phyloP scores from a whole-genome alignment of 2,113 vertebrate species.

The Phaethon lepturus region DNA sequence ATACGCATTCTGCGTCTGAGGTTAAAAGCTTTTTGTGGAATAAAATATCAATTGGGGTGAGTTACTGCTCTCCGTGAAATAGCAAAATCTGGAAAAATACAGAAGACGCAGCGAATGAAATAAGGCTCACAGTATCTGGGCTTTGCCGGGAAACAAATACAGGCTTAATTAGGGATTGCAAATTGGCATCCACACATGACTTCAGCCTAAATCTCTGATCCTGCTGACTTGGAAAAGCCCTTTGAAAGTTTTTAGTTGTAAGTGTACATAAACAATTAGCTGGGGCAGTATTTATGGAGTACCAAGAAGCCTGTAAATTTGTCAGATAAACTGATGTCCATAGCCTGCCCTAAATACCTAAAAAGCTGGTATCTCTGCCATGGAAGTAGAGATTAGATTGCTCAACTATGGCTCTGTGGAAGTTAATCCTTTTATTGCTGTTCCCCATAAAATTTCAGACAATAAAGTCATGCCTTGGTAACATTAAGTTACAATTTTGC shows the following conservation, averaged over 20 bases:
- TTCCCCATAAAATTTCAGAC: neutral
- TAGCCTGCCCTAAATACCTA: slow-evolving; percentile 5
- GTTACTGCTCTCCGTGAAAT: neutral
- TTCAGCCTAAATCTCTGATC: slow-evolving; percentile 1
- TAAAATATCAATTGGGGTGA: neutral
- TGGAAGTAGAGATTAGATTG: neutral
- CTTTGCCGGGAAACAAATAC: neutral
- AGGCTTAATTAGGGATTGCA: slow-evolving; percentile 20
- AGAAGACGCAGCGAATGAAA: neutral
- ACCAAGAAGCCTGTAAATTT: neutral
- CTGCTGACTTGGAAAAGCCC: neutral
- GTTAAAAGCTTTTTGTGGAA: neutral
- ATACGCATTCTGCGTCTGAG: neutral
- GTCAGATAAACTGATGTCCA: neutral
- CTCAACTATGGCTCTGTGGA: neutral
- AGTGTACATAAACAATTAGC: neutral
- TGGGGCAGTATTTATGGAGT: neutral
- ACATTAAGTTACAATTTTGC: neutral
- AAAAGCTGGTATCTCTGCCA: neutral
- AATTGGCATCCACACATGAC: neutral
- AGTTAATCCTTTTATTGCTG: slow-evolving; percentile 36
- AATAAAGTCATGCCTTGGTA: neutral
- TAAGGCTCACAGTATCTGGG: neutral
- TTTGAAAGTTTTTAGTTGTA: neutral
- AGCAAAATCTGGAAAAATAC: slow-evolving; percentile 4